Percentiles rank a stretch among this genome's conserved stretches.
phyloP scores from a whole-genome alignment of 2,113 vertebrate species.

The Nycticorax nycticorax region DNA sequence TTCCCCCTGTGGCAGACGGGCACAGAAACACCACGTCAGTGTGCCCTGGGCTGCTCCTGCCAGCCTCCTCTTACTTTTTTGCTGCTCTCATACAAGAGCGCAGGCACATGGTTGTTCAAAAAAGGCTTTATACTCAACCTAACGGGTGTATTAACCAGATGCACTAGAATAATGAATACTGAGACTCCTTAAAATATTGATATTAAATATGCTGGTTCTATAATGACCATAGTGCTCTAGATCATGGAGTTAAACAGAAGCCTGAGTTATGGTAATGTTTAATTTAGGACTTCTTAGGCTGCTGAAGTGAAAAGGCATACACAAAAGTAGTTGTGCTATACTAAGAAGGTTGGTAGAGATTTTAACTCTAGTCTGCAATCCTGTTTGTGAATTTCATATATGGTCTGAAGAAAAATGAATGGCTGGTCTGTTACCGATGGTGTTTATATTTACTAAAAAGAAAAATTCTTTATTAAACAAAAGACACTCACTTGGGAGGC shows the following conservation, averaged over 20 bases:
- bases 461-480: neutral
- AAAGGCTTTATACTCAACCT: neutral
- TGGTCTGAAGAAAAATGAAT: neutral
- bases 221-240: neutral
- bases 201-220: neutral
- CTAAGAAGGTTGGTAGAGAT: neutral
- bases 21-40: neutral
- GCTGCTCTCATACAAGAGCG: neutral
- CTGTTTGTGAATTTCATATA: neutral
- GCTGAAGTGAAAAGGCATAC: neutral
- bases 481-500: neutral
- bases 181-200: neutral
- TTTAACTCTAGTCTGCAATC: neutral
- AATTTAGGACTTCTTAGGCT: neutral
- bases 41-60: neutral
- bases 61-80: neutral
- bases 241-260: neutral
- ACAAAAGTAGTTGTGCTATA: neutral
- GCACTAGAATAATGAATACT: neutral
- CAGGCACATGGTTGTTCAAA: neutral
- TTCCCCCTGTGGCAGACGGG: fast-evolving
- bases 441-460: neutral
- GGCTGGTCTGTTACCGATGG: neutral
- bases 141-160: neutral
- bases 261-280: neutral